These are phyloP conservation scores for Drosophila paracracens DNA, from an alignment of 2,888 invertebrate species.

Conservation along the genomic window DNA sequence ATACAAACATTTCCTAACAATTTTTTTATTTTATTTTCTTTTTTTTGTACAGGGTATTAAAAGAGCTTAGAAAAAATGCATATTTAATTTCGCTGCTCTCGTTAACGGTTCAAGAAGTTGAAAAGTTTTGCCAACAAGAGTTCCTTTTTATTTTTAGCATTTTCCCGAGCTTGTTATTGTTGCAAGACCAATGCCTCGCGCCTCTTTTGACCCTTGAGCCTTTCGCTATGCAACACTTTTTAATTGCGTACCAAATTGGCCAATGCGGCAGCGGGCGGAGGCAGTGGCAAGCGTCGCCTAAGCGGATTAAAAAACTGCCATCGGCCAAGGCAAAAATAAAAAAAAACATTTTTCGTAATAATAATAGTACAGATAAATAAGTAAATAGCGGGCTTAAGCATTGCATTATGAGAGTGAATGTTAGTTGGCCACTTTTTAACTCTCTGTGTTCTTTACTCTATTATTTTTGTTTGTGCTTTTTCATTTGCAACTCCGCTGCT, in stretches of 20 bases:
- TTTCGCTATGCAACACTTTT: conserved; percentile 59
- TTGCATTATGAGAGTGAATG: conserved; percentile 45
- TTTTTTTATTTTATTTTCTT: neutral
- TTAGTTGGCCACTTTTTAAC: conserved; percentile 32
- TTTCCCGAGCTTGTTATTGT: conserved; percentile 22
- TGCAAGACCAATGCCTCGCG: conserved; percentile 18
- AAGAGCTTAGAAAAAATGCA: conserved; percentile 28
- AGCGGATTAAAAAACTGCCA: conserved; percentile 63
- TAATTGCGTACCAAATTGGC: conserved; percentile 63
- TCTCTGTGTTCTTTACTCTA: conserved; percentile 1
- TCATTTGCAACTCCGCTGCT: neutral
- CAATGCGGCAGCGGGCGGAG: conserved; percentile 19
- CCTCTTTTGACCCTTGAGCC: conserved; percentile 24
- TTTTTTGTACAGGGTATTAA: conserved; percentile 1
- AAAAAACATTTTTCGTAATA: neutral
- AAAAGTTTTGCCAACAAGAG: conserved; percentile 22
- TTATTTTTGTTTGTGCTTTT: conserved; percentile 1
- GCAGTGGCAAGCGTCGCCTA: conserved; percentile 37
- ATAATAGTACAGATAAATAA: conserved; percentile 50
- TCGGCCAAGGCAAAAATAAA: conserved; percentile 1
- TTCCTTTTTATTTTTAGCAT: conserved; percentile 2
- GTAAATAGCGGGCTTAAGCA: conserved; percentile 56
- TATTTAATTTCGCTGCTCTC: conserved; percentile 25
- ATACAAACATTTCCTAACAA: neutral
- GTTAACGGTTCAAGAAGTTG: conserved; percentile 19